phyloP scores from a whole-genome alignment of 1,140 invertebrate species.

The Pachypeltis micranthus region DNA sequence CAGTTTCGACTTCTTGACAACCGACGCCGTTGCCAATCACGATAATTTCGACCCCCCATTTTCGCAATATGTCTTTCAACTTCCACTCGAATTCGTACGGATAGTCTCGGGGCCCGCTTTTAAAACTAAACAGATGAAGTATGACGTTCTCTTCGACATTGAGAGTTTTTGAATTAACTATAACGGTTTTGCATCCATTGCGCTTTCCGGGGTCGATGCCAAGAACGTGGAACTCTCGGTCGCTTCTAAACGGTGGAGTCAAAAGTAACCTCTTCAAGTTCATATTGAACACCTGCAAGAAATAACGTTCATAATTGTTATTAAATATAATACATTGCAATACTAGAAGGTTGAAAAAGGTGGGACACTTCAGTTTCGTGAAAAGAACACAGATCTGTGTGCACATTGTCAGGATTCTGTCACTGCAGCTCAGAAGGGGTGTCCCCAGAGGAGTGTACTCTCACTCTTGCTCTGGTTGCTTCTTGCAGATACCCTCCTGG shows the following conservation, averaged over 20 bases:
- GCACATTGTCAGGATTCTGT: no score
- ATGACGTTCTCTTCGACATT: conserved; percentile 38
- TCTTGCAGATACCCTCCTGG: no score
- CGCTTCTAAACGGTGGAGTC: conserved; percentile 64
- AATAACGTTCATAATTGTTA: no score
- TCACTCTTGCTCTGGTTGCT: no score
- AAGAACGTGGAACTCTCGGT: conserved; percentile 44
- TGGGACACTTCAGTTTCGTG: no score
- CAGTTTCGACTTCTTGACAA: conserved; percentile 70
- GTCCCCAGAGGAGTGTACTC: no score
- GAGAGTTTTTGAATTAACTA: conserved; percentile 35
- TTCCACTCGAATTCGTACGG: neutral
- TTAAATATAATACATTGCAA: no score
- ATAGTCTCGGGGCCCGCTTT: conserved; percentile 47
- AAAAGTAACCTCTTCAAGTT: conserved; percentile 76
- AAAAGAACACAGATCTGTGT: no score
- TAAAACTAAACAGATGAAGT: conserved; percentile 55
- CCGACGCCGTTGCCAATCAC: conserved; percentile 81
- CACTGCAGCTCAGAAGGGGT: no score
- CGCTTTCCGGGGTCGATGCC: conserved; percentile 69
- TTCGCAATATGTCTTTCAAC: neutral
- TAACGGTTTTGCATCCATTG: conserved; percentile 74
- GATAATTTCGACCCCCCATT: conserved; percentile 51
- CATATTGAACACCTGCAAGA: conserved; percentile 51
- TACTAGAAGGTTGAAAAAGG: no score